Conservation (phyloP, 2,888 invertebrate genomes). For the Smittia aterrima region DNA sequence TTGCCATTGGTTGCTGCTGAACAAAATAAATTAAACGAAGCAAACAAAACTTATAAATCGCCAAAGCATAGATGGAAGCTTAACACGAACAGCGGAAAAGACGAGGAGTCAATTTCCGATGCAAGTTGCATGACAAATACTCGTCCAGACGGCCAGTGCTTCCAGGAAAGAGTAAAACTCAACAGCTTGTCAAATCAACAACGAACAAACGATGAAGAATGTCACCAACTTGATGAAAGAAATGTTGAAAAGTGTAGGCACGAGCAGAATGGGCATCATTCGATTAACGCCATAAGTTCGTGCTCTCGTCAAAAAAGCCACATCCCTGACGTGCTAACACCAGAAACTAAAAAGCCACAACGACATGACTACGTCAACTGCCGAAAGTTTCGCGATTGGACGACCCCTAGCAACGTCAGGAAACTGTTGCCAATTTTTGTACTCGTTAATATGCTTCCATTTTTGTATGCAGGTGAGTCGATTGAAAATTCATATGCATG, state of each 20-base stretch:
- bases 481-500: background rate
- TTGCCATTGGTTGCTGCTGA: background rate
- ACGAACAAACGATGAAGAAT: background rate
- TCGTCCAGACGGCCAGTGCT: background rate
- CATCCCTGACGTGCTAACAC: background rate
- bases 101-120: background rate
- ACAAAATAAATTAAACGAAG: background rate
- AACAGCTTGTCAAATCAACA: background rate
- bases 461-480: conserved; percentile 54
- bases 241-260: background rate
- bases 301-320: background rate
- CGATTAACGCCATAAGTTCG: background rate
- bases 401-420: conserved; percentile 26
- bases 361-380: background rate
- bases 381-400: conserved; percentile 22
- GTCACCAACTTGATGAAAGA: background rate
- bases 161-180: no score
- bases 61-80: conserved; percentile 34
- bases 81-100: background rate
- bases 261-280: background rate
- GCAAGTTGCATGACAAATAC: background rate
- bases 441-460: conserved; percentile 54
- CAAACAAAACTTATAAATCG: conserved; percentile 27
- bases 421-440: conserved; percentile 51
- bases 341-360: background rate